Evolutionary conservation across 2,888 invertebrate genomes (phyloP), one percentile per base, ranked within the genome.

Genomic region (Parelbella ahira): DNA sequence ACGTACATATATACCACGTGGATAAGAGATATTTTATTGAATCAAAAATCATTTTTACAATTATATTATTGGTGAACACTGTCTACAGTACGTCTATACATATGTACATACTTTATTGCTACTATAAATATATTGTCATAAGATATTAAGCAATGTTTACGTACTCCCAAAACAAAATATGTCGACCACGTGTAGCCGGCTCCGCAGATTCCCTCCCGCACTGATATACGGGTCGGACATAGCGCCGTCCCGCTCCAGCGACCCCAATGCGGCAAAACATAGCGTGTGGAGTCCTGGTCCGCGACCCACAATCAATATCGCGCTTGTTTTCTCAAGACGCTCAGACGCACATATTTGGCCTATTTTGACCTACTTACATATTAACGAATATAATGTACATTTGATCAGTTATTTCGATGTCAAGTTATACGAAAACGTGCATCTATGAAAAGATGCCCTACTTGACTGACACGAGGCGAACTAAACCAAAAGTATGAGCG

Each of bases 221-320:
- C 53, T 49, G 36, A 38, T 53, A 25, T 32, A 32, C 46, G 44
- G 33, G 45, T 39, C 32, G 38, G 46, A 46, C 45, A 49, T 60
- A 54, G 53, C 32, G 57, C 67, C 51, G 53, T 70, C 75, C 57
- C 70, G 47, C 63, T 71, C 69, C 37, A 58, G 59, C 61, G 65
- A 66, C 76, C 66, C 74, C 77, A 83, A 68, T 86, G 86, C 87
- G 84, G 80, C 81, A 87, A 81, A 76, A 66, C 39, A 66, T 63
- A 58, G 66, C 68, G 62, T 60, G 61, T 69, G 70, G 68, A 74
- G 76, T 80, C 71, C 58, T 69, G 63, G 64, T 21, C 50, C 60
- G 56, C 20, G 28, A 21, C 21, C 56, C 56, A 45, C 55, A 56
- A 60, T 60, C 57, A 44, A 60, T 60, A 60, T 41, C 43, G 37